Evolutionary conservation across 2,113 vertebrate species (phyloP).

Genomic region (Syngnathus scovelli): DNA sequence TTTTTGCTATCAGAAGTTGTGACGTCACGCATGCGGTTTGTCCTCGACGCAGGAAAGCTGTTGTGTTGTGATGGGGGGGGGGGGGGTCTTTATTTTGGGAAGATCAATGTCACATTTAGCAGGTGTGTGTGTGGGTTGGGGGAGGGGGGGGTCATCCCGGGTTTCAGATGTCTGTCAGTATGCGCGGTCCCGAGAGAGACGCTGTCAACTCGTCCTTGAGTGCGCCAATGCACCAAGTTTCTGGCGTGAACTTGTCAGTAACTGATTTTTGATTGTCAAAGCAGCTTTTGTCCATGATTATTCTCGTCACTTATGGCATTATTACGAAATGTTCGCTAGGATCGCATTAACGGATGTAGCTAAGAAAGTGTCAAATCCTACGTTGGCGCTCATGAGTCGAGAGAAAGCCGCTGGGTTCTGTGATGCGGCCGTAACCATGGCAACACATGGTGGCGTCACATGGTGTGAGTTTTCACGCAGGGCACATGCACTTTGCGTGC

Average conservation of each 20-base stretch:
- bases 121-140: too few species aligned
- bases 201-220: slow-evolving; percentile 2
- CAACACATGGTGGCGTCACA: neutral
- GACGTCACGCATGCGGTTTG: neutral
- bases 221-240: slow-evolving; percentile 43
- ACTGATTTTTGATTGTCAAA: neutral
- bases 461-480: neutral
- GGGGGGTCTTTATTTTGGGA: slow-evolving; percentile 58
- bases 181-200: neutral
- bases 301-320: neutral
- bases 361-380: too few species aligned
- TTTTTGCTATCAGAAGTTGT: neutral
- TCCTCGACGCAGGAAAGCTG: neutral
- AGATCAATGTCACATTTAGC: slow-evolving; percentile 71
- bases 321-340: neutral
- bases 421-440: neutral
- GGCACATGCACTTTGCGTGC: too few species aligned
- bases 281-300: neutral
- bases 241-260: neutral
- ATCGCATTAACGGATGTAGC: too few species aligned
- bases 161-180: slow-evolving; percentile 26
- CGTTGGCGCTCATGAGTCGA: too few species aligned
- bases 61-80: slow-evolving; percentile 5
- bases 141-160: slow-evolving; percentile 13
- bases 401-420: neutral